Percentiles rank a stretch among this genome's conserved stretches.
Conservation (phyloP, 2,888 invertebrate genomes). For the Hecatera dysodea region DNA sequence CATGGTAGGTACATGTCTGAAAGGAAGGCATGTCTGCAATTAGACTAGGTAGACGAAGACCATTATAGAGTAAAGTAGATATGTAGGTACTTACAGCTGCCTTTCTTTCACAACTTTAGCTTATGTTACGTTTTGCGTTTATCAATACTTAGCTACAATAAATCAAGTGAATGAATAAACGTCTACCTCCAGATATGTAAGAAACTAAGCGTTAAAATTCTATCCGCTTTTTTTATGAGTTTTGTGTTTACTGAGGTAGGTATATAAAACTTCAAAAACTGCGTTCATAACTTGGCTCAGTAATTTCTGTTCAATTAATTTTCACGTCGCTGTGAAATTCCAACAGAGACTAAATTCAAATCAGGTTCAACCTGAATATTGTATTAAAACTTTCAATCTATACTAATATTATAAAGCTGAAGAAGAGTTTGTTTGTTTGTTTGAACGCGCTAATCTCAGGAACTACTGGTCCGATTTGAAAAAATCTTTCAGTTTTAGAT, state of each 20-base stretch:
- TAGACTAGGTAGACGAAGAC: not conserved
- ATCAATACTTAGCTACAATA: not conserved
- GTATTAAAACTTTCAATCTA: not conserved
- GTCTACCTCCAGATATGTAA: not conserved
- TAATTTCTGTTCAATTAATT: not conserved
- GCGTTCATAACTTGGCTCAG: not conserved
- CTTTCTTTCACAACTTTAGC: constrained; percentile 13
- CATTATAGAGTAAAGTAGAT: not conserved
- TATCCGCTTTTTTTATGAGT: not conserved
- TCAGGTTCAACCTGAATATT: too few species aligned
- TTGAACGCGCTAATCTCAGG: too few species aligned
- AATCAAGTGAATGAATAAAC: not conserved
- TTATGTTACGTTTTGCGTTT: not conserved
- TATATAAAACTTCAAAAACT: not conserved
- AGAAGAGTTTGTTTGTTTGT: too few species aligned
- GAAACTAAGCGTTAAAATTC: not conserved
- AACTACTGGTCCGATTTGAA: too few species aligned
- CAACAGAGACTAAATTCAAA: not conserved
- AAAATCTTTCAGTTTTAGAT: too few species aligned
- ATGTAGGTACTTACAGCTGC: not conserved
- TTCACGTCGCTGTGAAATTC: not conserved
- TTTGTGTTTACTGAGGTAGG: not conserved
- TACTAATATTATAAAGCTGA: too few species aligned
- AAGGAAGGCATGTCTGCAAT: constrained; percentile 16
- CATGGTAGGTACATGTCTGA: constrained; percentile 8